Conservation (phyloP, 2,888 invertebrate species). For the Listrodromus nycthemerus region DNA sequence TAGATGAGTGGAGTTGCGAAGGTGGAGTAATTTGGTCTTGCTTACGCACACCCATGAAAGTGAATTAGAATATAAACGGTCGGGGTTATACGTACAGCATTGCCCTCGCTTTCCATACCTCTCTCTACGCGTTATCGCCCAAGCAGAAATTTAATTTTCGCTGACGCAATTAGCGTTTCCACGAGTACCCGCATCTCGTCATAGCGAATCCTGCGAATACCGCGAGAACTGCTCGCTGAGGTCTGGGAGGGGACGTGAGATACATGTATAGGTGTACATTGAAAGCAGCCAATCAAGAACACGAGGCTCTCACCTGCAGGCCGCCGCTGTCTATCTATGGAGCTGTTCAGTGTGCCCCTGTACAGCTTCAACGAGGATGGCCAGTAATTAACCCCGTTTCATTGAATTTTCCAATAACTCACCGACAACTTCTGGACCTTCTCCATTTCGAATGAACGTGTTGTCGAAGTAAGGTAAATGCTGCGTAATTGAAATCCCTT, state of each 20-base stretch:
- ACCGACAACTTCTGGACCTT: constrained; percentile 32
- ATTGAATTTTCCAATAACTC: constrained; percentile 72
- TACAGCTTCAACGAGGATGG: constrained; percentile 69
- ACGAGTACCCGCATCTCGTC: constrained; percentile 52
- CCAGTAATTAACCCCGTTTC: constrained; percentile 79
- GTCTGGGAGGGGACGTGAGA: constrained; percentile 17
- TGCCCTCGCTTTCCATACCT: constrained; percentile 20
- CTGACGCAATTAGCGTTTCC: constrained; percentile 66
- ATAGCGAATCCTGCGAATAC: constrained; percentile 53
- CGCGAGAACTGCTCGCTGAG: constrained; percentile 42
- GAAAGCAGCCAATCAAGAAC: constrained; percentile 66
- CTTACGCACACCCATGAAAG: constrained; percentile 38
- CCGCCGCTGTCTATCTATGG: constrained; percentile 19
- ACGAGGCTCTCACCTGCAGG: constrained; percentile 40
- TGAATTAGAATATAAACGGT: constrained; percentile 26
- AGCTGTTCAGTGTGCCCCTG: constrained; percentile 48
- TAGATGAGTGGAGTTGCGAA: constrained; percentile 8
- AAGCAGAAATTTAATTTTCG: constrained; percentile 65
- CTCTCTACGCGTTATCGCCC: constrained; percentile 58
- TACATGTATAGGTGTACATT: constrained; percentile 57
- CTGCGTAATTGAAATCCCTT: not conserved
- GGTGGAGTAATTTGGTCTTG: constrained; percentile 39
- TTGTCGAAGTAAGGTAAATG: not conserved
- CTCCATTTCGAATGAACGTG: constrained; percentile 7
- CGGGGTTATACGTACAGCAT: constrained; percentile 35